Percentiles rank a stretch among this genome's conserved stretches.
Evolutionary conservation across 2,888 invertebrate species (phyloP).

Genomic region (Selenia dentaria): DNA sequence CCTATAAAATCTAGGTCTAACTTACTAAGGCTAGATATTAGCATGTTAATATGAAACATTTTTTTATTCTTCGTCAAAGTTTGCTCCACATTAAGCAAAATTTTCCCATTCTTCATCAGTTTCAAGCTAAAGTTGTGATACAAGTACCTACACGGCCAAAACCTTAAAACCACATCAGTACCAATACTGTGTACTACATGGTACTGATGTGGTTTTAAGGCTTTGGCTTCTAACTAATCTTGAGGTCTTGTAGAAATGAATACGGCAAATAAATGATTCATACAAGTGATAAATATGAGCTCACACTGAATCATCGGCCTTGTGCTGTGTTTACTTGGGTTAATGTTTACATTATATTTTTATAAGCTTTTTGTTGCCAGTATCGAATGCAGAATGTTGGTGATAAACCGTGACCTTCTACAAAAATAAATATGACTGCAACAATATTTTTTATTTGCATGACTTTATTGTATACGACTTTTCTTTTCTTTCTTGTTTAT

Average conservation of each 20-base stretch:
- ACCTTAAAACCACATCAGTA: too few species aligned
- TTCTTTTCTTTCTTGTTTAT: too few species aligned
- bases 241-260: conserved; percentile 12
- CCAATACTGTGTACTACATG: neutral
- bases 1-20: too few species aligned
- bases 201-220: conserved; percentile 1
- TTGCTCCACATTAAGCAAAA: neutral
- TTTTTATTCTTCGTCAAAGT: too few species aligned
- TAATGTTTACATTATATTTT: conserved; percentile 11
- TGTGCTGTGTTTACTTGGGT: conserved; percentile 12
- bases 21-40: too few species aligned
- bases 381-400: neutral
- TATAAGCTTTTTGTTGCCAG: conserved; percentile 10
- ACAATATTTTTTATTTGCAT: too few species aligned
- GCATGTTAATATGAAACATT: too few species aligned
- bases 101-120: neutral
- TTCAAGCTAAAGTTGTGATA: neutral
- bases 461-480: too few species aligned
- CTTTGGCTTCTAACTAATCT: neutral
- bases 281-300: conserved; percentile 39
- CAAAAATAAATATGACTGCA: neutral
- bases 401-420: conserved; percentile 2
- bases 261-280: conserved; percentile 28
- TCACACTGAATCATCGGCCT: conserved; percentile 40
- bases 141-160: too few species aligned